Percentiles rank a stretch among this genome's conserved stretches.
Evolutionary conservation across 2,113 vertebrate species (phyloP).

Genomic region (Phodopus roborovskii): DNA sequence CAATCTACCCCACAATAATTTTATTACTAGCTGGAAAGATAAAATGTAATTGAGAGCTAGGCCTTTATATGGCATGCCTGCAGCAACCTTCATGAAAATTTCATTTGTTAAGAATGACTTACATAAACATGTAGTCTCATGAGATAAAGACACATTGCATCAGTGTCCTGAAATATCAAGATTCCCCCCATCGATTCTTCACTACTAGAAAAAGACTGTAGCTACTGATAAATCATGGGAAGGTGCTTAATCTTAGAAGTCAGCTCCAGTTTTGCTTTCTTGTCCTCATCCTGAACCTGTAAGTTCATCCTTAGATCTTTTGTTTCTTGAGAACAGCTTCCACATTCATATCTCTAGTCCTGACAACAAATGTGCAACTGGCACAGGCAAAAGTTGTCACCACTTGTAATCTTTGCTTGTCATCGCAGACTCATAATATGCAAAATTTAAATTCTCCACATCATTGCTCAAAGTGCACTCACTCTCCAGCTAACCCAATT

Average conservation of each 20-base stretch:
- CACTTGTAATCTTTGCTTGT: not conserved
- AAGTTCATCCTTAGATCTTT: not conserved
- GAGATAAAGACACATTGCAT: constrained; percentile 22
- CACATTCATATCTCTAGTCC: not conserved
- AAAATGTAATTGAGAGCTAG: constrained; percentile 59
- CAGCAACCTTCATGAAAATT: constrained; percentile 63
- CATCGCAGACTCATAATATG: not conserved
- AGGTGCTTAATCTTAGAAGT: constrained; percentile 23
- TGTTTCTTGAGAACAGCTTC: not conserved
- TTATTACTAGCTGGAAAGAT: constrained; percentile 34
- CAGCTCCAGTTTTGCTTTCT: not conserved
- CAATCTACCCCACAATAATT: not conserved
- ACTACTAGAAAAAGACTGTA: not conserved
- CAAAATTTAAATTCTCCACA: constrained; percentile 26
- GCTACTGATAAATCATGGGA: not conserved
- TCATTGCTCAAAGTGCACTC: not conserved
- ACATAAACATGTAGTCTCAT: constrained; percentile 16
- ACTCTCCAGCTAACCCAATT: constrained; percentile 61
- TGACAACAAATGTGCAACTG: not conserved
- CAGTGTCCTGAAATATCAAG: not conserved
- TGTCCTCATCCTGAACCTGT: not conserved
- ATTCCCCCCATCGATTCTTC: not conserved
- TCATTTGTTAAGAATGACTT: constrained; percentile 48
- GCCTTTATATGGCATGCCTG: not conserved
- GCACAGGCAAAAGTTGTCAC: not conserved